phyloP scores from a whole-genome alignment of 2,113 vertebrate genomes.

The Anguilla japonica region DNA sequence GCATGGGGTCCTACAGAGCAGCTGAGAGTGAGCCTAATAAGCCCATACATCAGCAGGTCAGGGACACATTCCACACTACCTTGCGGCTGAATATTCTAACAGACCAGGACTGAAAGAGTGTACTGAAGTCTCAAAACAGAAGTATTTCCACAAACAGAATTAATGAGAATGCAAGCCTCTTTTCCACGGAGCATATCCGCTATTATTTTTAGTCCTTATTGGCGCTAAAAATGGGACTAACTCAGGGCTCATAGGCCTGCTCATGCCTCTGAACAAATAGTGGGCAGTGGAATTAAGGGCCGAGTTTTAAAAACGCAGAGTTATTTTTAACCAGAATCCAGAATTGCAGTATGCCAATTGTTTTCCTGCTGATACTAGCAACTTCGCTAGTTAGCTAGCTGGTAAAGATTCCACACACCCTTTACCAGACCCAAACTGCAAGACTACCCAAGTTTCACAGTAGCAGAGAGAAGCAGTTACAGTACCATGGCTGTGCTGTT shows the following conservation, averaged over 20 bases:
- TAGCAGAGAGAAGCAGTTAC: background rate
- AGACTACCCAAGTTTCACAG: background rate
- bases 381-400: background rate
- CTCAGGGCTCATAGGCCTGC: background rate
- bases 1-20: background rate
- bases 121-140: background rate
- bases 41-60: background rate
- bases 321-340: too few relatives aligned
- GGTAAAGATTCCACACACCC: slow-evolving; percentile 19
- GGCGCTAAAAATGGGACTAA: background rate
- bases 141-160: background rate
- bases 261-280: background rate
- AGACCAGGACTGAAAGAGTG: background rate
- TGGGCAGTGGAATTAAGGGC: background rate
- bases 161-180: background rate
- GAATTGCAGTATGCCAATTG: background rate
- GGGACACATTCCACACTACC: background rate
- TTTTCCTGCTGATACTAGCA: background rate
- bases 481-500: slow-evolving; percentile 74
- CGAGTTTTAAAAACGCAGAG: too few relatives aligned
- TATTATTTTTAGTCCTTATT: background rate
- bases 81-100: background rate
- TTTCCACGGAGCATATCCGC: background rate
- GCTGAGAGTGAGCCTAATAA: background rate
- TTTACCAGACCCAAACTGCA: background rate